Percentiles rank a stretch among this genome's conserved stretches.
phyloP scores from a whole-genome alignment of 2,888 invertebrate species.

The Syrphus vitripennis region DNA sequence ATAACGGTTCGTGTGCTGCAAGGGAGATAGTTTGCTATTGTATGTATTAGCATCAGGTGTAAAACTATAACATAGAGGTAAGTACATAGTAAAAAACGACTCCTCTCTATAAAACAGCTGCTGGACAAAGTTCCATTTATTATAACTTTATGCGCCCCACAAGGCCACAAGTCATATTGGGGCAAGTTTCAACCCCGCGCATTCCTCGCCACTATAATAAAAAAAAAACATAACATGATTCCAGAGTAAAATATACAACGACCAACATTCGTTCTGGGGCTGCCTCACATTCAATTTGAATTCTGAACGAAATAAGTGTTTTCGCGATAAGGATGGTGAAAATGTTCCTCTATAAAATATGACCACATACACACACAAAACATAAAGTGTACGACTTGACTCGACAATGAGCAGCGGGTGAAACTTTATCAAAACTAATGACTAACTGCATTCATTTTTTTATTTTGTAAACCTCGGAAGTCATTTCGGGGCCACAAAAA shows the following conservation, averaged over 20 bases:
- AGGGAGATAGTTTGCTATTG: background rate
- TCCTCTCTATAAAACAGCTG: constrained; percentile 25
- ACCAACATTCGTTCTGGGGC: background rate
- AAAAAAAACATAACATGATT: no score
- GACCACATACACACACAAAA: constrained; percentile 22
- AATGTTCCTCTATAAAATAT: constrained; percentile 59
- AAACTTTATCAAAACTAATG: constrained; percentile 25
- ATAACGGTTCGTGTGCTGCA: constrained; percentile 27
- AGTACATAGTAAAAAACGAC: background rate
- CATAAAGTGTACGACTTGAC: background rate
- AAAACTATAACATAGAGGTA: constrained; percentile 20
- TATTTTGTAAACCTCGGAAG: background rate
- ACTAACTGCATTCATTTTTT: background rate
- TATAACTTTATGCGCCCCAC: constrained; percentile 52
- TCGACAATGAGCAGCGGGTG: background rate
- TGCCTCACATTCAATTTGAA: constrained; percentile 56
- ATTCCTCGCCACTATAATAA: constrained; percentile 8
- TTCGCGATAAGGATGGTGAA: constrained; percentile 56
- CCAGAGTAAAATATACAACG: constrained; percentile 26
- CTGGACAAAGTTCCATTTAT: constrained; percentile 60
- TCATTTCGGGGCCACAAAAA: background rate
- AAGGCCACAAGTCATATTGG: constrained; percentile 29
- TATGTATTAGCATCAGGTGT: constrained; percentile 45
- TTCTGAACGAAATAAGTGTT: constrained; percentile 60
- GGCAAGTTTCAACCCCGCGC: background rate